Base-by-base conservation (phyloP, 2,888 invertebrate genomes). In the Spodoptera exigua region DNA sequence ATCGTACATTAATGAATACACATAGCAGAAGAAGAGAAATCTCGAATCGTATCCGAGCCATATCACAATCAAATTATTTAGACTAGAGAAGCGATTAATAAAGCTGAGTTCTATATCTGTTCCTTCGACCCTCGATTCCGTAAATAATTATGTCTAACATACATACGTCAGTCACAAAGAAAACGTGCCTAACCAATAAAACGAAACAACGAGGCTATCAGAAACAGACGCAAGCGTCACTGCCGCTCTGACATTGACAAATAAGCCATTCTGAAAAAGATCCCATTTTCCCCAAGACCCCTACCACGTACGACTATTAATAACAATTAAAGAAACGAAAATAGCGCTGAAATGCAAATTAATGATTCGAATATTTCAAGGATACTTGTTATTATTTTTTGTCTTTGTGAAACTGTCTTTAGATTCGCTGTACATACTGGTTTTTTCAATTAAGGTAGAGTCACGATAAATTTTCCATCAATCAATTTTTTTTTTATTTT, bases 251-350 rank as follows among this genome's bases (percentile, higher is more conserved):
- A 90, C 90, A 87, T 89, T 91, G 90, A 91, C 90, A 90, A 89
- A 90, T 90, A 90, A 89, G 88, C 86, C 85, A 85, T 88, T 87
- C 86, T 84, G 89, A 87, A 89, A 90, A 89, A 90, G 88, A 89
- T 85, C 85, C 85, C 87, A 84, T 85, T 88, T 86, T 80, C 82
- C 80, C 80, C 74, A 72, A 80, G 80, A 80, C 88, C 89, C 86
- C 86, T 89, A 88, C 88, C 78, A 89, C 73, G 84, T 76, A 76
- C 74, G 72, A 69, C 77, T 78, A 81, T 81, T 82, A 77, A 78
- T 82, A 80, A 79, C 72, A 82, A 82, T 84, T 81, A 82, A 64
- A 76, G 55, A 74, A 72, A 66, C 47, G 65, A 70, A 70, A 74
- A 69, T 51, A 59, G 66, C 59, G 58, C 39, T 51, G 57, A 68